Base-by-base conservation (phyloP, 2,888 invertebrate genomes). In the Steinernema hermaphroditum region DNA sequence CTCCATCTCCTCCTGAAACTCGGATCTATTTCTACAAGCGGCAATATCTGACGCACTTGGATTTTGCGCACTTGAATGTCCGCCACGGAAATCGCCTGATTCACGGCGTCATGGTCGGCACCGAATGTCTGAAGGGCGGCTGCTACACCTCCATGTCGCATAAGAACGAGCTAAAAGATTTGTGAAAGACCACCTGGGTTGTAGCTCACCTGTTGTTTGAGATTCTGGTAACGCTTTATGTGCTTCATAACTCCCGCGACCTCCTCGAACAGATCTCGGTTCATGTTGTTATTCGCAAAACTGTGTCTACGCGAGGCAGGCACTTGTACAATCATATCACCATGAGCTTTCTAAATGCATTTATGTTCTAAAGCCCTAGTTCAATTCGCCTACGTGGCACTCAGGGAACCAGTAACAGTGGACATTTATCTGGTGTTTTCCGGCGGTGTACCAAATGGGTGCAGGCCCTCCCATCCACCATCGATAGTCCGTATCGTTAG, bases 391-490 rank as follows among this genome's bases (percentile, higher is more conserved):
- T 70, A 86, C 85, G 75, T 85, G 85, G 69, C 85, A 85, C 69
- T 80, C 81, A 34, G 81, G 80, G 68, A 84, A 85, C 83, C 83
- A 85, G 71, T 84, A 86, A 74, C 85, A 85, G 71, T 84, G 81
- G 41, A 85, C 82, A 72, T 86, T 83, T 44, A 85, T 82, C 12
- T 77, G 75, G 37, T 80, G 80, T 72, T 84, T 85, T 44, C 85
- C 85, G 29, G 83, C 85, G 1, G 85, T 82, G 76, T 85, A 85
- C 85, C 85, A 85, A 44, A 85, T 75, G 14, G 85, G 85, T n/a
- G 81, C 80, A n/a, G 82, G 81, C 4, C 77, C 77, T 57, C 77
- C 77, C 27, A 77, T 74, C 85, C 85, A 85, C 85, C 85, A 85
- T 37, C 76, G 72, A 68, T 82, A 78, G 44, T 83, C 81, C 4